Evolutionary conservation across 2,113 vertebrate species (phyloP).

Genomic region (Saccopteryx bilineata): DNA sequence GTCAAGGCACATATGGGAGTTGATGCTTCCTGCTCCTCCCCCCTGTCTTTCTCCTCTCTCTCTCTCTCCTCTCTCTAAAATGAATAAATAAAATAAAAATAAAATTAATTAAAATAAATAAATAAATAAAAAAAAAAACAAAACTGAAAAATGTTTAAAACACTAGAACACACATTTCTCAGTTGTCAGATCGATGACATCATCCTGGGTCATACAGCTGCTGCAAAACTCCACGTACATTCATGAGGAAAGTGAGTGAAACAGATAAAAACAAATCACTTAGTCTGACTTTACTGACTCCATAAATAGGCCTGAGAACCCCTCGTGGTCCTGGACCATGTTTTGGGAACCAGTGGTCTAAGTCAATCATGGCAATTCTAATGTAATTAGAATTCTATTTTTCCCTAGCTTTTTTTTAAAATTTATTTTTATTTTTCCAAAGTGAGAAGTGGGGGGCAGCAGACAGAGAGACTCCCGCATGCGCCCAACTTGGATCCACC

Average conservation of each 20-base stretch:
- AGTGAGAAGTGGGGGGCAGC: too few relatives aligned
- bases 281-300: neutral
- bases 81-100: too few relatives aligned
- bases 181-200: neutral
- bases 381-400: neutral
- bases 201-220: rapidly evolving
- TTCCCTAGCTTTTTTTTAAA: too few relatives aligned
- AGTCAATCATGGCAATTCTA: neutral
- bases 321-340: neutral
- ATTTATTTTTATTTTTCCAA: too few relatives aligned
- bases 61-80: too few relatives aligned
- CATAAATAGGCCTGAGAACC: neutral
- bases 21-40: too few relatives aligned
- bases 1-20: too few relatives aligned
- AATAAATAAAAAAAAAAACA: too few relatives aligned
- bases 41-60: too few relatives aligned
- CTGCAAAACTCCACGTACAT: neutral
- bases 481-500: too few relatives aligned
- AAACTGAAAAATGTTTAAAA: neutral
- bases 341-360: neutral
- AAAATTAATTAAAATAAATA: too few relatives aligned
- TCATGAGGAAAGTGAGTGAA: neutral
- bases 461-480: too few relatives aligned
- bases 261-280: neutral
- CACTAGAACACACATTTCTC: neutral